Evolutionary conservation across 2,888 invertebrate species (phyloP).

Genomic region (Pseudococcus longispinus): DNA sequence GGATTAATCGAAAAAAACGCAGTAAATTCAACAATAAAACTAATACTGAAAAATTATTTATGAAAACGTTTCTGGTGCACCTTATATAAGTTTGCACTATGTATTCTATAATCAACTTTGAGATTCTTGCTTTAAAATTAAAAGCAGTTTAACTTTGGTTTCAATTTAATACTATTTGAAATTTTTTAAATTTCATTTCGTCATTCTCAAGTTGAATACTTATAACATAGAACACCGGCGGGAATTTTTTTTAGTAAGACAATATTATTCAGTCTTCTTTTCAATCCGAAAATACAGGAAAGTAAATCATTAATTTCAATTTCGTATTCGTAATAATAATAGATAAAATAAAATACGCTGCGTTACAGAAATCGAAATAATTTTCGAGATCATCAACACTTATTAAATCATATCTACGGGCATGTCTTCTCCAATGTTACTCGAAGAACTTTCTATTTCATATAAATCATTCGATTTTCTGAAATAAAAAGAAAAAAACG

Average conservation of each 20-base stretch:
- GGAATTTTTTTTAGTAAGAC: background rate
- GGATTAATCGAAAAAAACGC: background rate
- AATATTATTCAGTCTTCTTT: background rate
- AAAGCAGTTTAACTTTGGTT: background rate
- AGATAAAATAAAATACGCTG: conserved; percentile 5
- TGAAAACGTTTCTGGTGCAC: background rate
- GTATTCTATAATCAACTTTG: background rate
- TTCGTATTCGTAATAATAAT: background rate
- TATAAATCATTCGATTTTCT: conserved; percentile 84
- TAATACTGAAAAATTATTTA: background rate
- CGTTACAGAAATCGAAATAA: background rate
- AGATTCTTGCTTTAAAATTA: background rate
- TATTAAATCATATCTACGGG: conserved; percentile 53
- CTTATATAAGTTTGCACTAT: background rate
- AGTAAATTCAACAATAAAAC: background rate
- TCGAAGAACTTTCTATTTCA: conserved; percentile 81
- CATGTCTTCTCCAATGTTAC: conserved; percentile 81
- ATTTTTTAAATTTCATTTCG: background rate
- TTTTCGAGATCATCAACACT: background rate
- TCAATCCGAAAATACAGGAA: background rate
- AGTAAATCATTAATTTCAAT: background rate
- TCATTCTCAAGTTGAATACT: background rate
- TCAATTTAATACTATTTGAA: background rate
- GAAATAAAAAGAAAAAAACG: conserved; percentile 62
- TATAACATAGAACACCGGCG: background rate